Evolutionary conservation across 2,888 invertebrate genomes (phyloP).

Genomic region (Cosmopolites sordidus): DNA sequence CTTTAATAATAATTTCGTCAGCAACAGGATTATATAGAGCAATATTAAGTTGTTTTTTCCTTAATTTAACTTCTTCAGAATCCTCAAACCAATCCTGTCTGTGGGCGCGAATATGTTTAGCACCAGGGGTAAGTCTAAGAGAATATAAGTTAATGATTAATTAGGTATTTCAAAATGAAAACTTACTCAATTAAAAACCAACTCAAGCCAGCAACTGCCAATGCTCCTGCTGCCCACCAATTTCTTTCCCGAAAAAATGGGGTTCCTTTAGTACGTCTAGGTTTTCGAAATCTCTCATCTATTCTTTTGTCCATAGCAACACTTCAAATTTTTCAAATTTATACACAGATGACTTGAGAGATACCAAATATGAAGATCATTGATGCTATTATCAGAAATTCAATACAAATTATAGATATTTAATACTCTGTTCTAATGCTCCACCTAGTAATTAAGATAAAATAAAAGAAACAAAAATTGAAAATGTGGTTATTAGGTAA

Average conservation of each 20-base stretch:
- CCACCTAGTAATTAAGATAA: too few species aligned
- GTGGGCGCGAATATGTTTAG: constrained; percentile 5
- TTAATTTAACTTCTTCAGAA: constrained; percentile 30
- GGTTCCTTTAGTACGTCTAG: constrained; percentile 62
- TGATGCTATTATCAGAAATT: too few species aligned
- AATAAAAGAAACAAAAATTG: too few species aligned
- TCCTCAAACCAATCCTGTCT: constrained; percentile 17
- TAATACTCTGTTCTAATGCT: too few species aligned
- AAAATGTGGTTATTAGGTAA: too few species aligned
- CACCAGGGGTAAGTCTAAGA: constrained; percentile 37
- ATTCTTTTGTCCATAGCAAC: constrained; percentile 39
- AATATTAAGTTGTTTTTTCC: constrained; percentile 22
- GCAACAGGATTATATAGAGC: constrained; percentile 24
- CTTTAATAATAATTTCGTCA: constrained; percentile 29
- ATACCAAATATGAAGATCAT: too few species aligned
- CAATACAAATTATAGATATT: too few species aligned
- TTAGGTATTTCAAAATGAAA: neutral
- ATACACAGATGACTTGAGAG: too few species aligned
- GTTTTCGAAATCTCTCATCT: constrained; percentile 53
- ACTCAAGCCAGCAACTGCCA: constrained; percentile 48
- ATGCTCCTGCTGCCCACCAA: constrained; percentile 50
- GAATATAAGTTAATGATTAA: neutral
- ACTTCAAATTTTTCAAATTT: neutral
- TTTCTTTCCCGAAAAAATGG: constrained; percentile 58
- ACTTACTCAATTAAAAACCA: constrained; percentile 55